Conservation (phyloP, 2,113 vertebrate genomes). For the Ursus arctos region DNA sequence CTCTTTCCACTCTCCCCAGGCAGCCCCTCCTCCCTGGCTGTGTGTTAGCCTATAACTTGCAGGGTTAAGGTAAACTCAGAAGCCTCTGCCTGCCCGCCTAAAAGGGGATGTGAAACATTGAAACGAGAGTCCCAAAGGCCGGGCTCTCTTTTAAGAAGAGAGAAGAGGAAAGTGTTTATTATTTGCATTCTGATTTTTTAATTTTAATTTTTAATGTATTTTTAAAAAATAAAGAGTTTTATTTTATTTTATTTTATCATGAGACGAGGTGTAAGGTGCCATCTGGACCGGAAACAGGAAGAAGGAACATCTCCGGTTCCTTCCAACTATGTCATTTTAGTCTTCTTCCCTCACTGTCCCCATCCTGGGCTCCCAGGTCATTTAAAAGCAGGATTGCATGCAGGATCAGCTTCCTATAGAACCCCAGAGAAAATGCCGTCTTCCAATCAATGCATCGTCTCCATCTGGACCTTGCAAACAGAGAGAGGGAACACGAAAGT, state of each 20-base stretch:
- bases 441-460: not conserved
- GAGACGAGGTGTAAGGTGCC: not conserved
- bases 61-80: not conserved
- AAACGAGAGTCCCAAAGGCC: not conserved
- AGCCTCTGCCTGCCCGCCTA: not conserved
- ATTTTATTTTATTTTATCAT: not conserved
- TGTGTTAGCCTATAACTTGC: not conserved
- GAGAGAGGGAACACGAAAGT: not conserved
- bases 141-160: not conserved
- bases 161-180: not conserved
- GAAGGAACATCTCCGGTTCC: not conserved
- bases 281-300: not conserved
- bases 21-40: not conserved
- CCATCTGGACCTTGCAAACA: not conserved
- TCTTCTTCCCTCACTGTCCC: not conserved
- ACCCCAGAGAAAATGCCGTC: not conserved
- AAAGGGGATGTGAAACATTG: not conserved
- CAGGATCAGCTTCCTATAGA: not conserved
- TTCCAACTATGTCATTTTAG: not conserved
- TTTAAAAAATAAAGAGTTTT: not conserved
- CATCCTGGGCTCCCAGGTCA: not conserved
- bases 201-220: constrained; percentile 24
- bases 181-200: not conserved
- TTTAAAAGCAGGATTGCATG: not conserved
- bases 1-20: not conserved